These are phyloP conservation scores for Cavia porcellus DNA, from an alignment of 2,113 vertebrate species.

Conservation along the genomic window DNA sequence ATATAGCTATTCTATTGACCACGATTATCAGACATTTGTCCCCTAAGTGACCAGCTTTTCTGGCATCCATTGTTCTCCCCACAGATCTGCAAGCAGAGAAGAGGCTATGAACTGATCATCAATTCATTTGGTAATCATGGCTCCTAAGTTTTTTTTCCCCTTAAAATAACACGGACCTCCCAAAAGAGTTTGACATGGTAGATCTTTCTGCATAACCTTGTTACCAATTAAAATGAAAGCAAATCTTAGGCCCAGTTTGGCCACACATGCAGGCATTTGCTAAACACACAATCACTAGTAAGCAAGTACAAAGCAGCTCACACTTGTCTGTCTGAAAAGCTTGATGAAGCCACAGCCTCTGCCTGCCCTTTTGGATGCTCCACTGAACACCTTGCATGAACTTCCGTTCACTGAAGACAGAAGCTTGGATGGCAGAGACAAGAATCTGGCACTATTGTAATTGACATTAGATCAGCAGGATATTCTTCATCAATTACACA, in stretches of 20 bases:
- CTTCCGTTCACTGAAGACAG: conserved; percentile 50
- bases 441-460: conserved; percentile 43
- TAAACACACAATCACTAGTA: conserved; percentile 17
- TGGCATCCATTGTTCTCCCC: background rate
- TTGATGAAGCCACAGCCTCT: conserved; percentile 56
- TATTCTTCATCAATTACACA: background rate
- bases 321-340: conserved; percentile 11
- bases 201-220: background rate
- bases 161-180: background rate
- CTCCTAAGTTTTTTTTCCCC: background rate
- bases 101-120: background rate
- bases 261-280: background rate
- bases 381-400: background rate
- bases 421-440: conserved; percentile 44
- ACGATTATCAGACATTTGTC: background rate
- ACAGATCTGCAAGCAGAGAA: background rate
- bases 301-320: background rate
- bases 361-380: conserved; percentile 44
- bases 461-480: background rate
- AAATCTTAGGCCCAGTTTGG: background rate
- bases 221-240: background rate
- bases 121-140: background rate
- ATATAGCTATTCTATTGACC: background rate
- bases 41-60: background rate
- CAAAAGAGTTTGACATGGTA: background rate